Base-by-base conservation (phyloP, 2,888 invertebrate genomes). In the Apodemia hepburni region DNA sequence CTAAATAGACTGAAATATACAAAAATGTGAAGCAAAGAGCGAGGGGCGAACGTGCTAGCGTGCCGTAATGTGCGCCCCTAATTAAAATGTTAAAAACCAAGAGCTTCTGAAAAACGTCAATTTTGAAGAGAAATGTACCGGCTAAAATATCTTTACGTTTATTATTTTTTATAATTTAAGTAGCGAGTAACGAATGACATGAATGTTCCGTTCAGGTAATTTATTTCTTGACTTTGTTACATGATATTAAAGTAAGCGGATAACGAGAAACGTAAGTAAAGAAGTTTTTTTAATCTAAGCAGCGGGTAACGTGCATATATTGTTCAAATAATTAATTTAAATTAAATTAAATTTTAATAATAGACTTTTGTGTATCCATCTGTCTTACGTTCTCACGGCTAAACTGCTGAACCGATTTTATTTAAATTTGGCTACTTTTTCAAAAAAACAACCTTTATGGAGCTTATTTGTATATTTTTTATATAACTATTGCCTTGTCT, bases 11-110 rank as follows among this genome's bases (percentile, higher is more conserved):
- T 73, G 87, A 88, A 90, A 91, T 88, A 89, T 87, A 90, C 90
- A 90, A 90, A 91, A 89, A 89, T 90, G 88, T 88, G 84, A 85
- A 76, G 73, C 85, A 80, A 83, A 82, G 84, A 83, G 85, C 86
- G 88, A 87, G 89, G 90, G 91, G 88, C 86, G 87, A 85, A 81
- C 86, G 87, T 83, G 87, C 82, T 82, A 85, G 87, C 88, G 86
- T 81, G 85, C 85, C 85, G 88, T 91, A 91, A 91, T 91, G 89
- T 82, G 88, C 88, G 89, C 89, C 90, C 89, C 91, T 91, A 90
- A 91, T 91, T 90, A 90, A 91, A 90, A 90, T 85, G 90, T 90
- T 91, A 90, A 91, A 90, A 91, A 91, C 87, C 87, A 78, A 85
- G 88, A 81, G 87, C 80, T 89, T 84, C 86, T 84, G 87, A 88